Percentiles rank a stretch among this genome's conserved stretches.
Conservation (phyloP, 2,888 invertebrate species). For the Eumacrocentrus americanus region DNA sequence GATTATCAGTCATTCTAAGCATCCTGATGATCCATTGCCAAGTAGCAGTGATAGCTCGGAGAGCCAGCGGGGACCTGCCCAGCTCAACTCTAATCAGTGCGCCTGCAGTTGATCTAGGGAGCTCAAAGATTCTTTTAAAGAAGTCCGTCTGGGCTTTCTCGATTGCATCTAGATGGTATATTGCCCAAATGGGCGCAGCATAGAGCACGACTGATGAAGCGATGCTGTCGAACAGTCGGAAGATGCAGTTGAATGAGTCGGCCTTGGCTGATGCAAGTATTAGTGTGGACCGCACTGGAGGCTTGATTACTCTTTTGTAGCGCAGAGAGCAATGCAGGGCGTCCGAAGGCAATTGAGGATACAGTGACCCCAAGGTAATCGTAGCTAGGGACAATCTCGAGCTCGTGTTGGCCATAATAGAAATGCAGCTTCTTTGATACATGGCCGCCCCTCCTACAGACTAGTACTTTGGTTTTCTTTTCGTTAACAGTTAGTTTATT, state of each 20-base stretch:
- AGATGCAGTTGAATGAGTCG: not conserved
- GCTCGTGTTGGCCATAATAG: not conserved
- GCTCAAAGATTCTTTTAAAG: slow-evolving; percentile 7
- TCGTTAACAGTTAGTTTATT: not conserved
- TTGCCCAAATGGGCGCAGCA: slow-evolving; percentile 11
- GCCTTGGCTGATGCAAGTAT: not conserved
- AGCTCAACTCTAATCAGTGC: not conserved
- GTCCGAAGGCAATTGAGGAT: not conserved
- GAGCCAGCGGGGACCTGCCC: not conserved
- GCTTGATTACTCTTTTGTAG: not conserved
- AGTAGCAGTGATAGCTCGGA: not conserved
- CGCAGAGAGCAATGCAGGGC: not conserved
- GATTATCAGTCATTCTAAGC: not conserved
- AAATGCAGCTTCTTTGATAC: not conserved
- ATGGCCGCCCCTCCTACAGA: not conserved
- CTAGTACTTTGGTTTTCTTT: not conserved
- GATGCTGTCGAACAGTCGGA: not conserved
- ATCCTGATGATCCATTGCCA: not conserved
- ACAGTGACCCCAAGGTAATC: not conserved
- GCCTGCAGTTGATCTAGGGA: not conserved
- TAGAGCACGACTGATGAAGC: not conserved
- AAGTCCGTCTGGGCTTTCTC: slow-evolving; percentile 15
- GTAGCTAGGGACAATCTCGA: not conserved
- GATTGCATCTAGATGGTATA: slow-evolving; percentile 16
- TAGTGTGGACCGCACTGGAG: not conserved